A percentile compares a stretch with the other conserved stretches of the same genome.
These are phyloP conservation scores for Cynopterus brachyotis DNA, from an alignment of 2,113 vertebrate species.

Conservation along the genomic window DNA sequence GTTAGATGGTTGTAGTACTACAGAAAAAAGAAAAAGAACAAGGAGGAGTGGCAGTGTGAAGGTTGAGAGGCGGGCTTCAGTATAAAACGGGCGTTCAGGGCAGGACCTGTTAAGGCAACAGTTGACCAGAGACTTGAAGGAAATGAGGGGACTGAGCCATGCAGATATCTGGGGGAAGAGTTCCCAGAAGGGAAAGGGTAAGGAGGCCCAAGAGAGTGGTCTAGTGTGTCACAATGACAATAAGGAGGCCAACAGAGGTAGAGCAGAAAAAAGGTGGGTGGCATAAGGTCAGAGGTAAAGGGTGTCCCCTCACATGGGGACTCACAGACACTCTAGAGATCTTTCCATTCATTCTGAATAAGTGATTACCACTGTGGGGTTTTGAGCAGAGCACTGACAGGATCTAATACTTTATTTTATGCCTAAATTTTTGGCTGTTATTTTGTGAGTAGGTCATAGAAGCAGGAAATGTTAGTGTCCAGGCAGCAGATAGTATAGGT, in stretches of 20 bases:
- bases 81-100: not conserved
- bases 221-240: not conserved
- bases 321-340: not conserved
- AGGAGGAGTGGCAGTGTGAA: not conserved
- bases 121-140: not conserved
- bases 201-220: not conserved
- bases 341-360: not conserved
- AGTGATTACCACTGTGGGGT: not conserved
- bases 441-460: not conserved
- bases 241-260: not conserved
- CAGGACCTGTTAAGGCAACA: not conserved
- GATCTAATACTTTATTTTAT: not conserved
- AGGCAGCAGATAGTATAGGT: not conserved
- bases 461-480: not conserved
- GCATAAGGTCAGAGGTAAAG: not conserved
- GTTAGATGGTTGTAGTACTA: not conserved
- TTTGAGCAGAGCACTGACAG: not conserved
- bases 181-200: not conserved
- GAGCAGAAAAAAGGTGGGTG: not conserved
- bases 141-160: not conserved
- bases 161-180: too few species aligned
- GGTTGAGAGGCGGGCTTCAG: not conserved
- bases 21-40: not conserved
- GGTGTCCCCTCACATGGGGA: accelerated
- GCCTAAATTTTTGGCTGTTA: not conserved